Percentiles rank a stretch among this genome's conserved stretches.
Conservation (phyloP, 2,797 vertebrate genomes). For the Lithobates sylvaticus region DNA sequence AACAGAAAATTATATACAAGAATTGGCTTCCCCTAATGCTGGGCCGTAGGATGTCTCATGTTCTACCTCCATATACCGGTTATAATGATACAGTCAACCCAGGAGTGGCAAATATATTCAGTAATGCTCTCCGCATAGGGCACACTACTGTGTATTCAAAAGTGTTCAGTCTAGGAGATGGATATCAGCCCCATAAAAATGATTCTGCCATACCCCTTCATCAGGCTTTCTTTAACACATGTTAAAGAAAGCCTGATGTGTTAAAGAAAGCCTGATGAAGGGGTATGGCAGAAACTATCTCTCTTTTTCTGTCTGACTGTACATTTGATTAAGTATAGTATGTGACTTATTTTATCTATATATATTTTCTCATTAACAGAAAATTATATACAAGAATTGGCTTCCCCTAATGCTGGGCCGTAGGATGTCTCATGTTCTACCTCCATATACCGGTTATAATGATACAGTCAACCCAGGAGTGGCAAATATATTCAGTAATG, state of each 20-base stretch:
- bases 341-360: neutral
- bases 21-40: slow-evolving; percentile 87
- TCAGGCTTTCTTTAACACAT: too few species aligned
- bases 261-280: too few species aligned
- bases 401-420: slow-evolving; percentile 83
- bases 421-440: slow-evolving; percentile 68
- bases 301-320: too few species aligned
- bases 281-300: too few species aligned
- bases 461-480: slow-evolving; percentile 82
- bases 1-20: slow-evolving; percentile 84
- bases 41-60: slow-evolving; percentile 66
- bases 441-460: slow-evolving; percentile 77
- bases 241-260: too few species aligned
- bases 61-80: slow-evolving; percentile 75
- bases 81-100: slow-evolving; percentile 83
- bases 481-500: slow-evolving; percentile 85
- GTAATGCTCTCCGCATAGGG: slow-evolving; percentile 86
- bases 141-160: slow-evolving; percentile 83
- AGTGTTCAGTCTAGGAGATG: slow-evolving; percentile 74
- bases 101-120: slow-evolving; percentile 84
- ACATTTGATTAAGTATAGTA: too few species aligned
- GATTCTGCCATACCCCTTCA: slow-evolving; percentile 76
- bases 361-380: slow-evolving; percentile 68
- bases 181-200: slow-evolving; percentile 69
- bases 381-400: slow-evolving; percentile 87